Percentiles rank a stretch among this genome's conserved stretches.
Evolutionary conservation across 1,140 invertebrate genomes (phyloP).

Genomic region (Lepidurus arcticus): DNA sequence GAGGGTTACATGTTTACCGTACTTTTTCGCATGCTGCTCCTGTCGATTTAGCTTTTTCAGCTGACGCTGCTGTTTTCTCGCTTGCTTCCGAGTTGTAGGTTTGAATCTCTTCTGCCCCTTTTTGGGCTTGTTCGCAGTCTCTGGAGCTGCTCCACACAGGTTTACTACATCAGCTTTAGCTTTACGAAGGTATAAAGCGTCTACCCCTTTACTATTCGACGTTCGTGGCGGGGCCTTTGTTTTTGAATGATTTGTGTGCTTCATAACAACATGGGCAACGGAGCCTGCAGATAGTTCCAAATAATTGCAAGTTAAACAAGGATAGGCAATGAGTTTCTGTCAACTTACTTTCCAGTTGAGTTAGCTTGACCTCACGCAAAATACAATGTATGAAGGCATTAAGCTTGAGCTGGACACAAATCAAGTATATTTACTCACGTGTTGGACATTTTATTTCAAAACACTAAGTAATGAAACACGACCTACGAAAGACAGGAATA

Average conservation of each 20-base stretch:
- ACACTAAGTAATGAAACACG: too few relatives aligned
- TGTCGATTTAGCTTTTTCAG: slow-evolving; percentile 51
- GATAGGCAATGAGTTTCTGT: too few relatives aligned
- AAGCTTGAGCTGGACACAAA: too few relatives aligned
- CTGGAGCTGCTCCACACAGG: background rate
- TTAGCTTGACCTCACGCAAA: too few relatives aligned
- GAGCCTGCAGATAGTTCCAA: too few relatives aligned
- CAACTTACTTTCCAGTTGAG: too few relatives aligned
- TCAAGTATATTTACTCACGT: too few relatives aligned
- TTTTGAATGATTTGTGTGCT: background rate
- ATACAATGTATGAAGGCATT: too few relatives aligned
- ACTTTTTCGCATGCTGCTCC: slow-evolving; percentile 43
- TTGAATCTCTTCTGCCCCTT: background rate
- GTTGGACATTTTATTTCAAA: too few relatives aligned
- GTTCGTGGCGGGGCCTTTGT: background rate
- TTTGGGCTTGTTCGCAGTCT: background rate
- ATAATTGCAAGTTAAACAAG: too few relatives aligned
- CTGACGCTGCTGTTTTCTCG: slow-evolving; percentile 54
- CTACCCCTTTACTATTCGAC: background rate
- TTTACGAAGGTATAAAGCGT: background rate
- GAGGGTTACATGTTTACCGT: background rate
- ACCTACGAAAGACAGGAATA: too few relatives aligned
- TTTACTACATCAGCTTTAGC: background rate
- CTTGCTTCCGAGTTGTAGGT: slow-evolving; percentile 53
- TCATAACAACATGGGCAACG: background rate